A percentile compares a stretch with the other conserved stretches of the same genome.
These are phyloP conservation scores for Augochlorella aurata DNA, from an alignment of 2,888 invertebrate species.

Conservation along the genomic window DNA sequence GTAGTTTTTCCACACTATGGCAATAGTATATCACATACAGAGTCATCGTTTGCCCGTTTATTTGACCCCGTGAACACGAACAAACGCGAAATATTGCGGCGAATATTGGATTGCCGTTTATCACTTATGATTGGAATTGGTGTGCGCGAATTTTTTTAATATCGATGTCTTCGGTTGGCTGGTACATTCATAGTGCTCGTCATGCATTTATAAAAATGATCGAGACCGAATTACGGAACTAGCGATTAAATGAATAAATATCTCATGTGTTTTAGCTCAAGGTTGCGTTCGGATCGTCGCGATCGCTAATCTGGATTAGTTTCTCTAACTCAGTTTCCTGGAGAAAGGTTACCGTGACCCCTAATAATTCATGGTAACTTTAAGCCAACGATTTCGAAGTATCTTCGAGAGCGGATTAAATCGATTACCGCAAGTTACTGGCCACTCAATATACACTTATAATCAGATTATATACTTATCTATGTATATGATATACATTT, in stretches of 20 bases:
- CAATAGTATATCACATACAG: constrained; percentile 31
- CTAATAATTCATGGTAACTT: constrained; percentile 2
- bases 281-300: not conserved
- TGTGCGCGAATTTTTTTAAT: constrained; percentile 43
- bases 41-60: constrained; percentile 47
- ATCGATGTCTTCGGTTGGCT: constrained; percentile 4
- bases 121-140: constrained; percentile 41
- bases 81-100: constrained; percentile 55
- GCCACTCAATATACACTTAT: not conserved
- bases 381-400: not conserved
- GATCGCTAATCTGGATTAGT: not conserved
- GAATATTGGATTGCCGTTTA: constrained; percentile 59
- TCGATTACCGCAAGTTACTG: not conserved
- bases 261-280: not conserved
- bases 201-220: constrained; percentile 4
- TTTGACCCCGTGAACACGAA: constrained; percentile 31
- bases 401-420: not conserved
- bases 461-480: not conserved
- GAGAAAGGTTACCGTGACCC: not conserved
- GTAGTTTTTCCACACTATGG: not conserved
- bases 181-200: constrained; percentile 1
- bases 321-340: not conserved
- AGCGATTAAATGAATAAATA: not conserved
- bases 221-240: not conserved
- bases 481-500: no score